These are phyloP conservation scores for Euborellia annulipes DNA, from an alignment of 1,140 invertebrate genomes.

Conservation along the genomic window DNA sequence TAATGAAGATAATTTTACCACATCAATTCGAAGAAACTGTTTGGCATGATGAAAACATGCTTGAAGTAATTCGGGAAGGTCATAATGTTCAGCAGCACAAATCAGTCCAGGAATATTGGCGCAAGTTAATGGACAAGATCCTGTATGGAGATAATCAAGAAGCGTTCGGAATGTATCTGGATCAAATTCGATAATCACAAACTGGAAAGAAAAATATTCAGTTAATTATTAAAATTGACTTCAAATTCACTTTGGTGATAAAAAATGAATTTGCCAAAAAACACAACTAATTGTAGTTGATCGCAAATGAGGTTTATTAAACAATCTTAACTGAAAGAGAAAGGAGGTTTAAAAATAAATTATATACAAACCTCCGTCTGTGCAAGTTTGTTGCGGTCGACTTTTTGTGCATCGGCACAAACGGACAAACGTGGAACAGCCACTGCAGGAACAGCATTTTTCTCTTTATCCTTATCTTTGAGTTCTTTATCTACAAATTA, in stretches of 20 bases:
- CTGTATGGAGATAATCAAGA: constrained; percentile 82
- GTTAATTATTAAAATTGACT: not conserved
- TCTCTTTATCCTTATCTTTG: constrained; percentile 40
- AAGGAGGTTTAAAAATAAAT: not conserved
- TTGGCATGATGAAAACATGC: constrained; percentile 92
- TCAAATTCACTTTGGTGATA: not conserved
- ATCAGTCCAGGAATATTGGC: constrained; percentile 83
- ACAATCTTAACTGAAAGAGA: no score
- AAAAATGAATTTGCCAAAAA: no score
- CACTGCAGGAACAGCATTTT: constrained; percentile 38
- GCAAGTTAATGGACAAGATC: constrained; percentile 79
- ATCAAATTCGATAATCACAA: constrained; percentile 90
- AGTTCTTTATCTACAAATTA: constrained; percentile 57
- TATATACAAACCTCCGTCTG: constrained; percentile 61
- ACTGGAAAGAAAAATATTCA: constrained; percentile 36
- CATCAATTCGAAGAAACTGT: constrained; percentile 79
- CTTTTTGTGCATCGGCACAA: constrained; percentile 84
- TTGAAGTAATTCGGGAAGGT: constrained; percentile 78
- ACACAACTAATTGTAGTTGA: no score
- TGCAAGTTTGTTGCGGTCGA: constrained; percentile 74
- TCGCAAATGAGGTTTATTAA: no score
- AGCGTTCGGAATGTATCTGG: constrained; percentile 81
- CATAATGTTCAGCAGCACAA: constrained; percentile 87
- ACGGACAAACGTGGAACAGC: constrained; percentile 77
- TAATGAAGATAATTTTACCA: constrained; percentile 47